phyloP scores from a whole-genome alignment of 2,888 invertebrate genomes.

The Cloeon dipterum region DNA sequence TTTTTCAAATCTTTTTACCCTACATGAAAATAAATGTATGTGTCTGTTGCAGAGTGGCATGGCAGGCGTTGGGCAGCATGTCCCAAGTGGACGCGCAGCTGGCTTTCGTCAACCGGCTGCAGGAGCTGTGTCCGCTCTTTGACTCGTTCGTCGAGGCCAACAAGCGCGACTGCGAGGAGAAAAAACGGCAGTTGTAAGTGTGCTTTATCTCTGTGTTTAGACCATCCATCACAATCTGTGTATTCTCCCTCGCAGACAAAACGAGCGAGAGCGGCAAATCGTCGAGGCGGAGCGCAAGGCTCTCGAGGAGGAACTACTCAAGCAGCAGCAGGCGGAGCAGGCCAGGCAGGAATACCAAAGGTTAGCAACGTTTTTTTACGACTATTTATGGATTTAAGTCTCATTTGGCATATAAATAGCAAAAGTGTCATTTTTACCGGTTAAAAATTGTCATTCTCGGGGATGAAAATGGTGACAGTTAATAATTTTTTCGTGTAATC shows the following conservation, averaged over 20 bases:
- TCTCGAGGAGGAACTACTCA: slow-evolving; percentile 16
- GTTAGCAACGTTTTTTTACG: slow-evolving; percentile 8
- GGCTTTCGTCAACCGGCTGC: slow-evolving; percentile 73
- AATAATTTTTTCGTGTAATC: too few species aligned
- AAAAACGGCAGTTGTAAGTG: slow-evolving; percentile 33
- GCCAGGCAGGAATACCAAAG: slow-evolving; percentile 12
- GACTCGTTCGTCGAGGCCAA: slow-evolving; percentile 80
- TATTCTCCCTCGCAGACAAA: too few species aligned
- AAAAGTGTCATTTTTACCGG: too few species aligned
- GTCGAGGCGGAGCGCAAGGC: slow-evolving; percentile 12
- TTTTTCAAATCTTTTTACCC: too few species aligned
- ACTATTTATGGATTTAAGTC: too few species aligned
- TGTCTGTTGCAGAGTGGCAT: slow-evolving; percentile 42
- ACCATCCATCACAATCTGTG: too few species aligned
- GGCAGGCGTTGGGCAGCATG: slow-evolving; percentile 78
- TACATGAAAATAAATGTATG: too few species aligned
- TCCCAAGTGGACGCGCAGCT: slow-evolving; percentile 71
- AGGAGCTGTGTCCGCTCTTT: slow-evolving; percentile 73
- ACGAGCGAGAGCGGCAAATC: slow-evolving; percentile 7
- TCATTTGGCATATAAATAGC: too few species aligned
- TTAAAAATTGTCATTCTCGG: too few species aligned
- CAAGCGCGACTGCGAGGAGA: slow-evolving; percentile 64
- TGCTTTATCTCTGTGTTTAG: neutral
- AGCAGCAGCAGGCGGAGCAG: slow-evolving; percentile 13
- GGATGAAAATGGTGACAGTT: too few species aligned